Conservation (phyloP, 2,888 invertebrate genomes). For the Camptogramma bilineatum region DNA sequence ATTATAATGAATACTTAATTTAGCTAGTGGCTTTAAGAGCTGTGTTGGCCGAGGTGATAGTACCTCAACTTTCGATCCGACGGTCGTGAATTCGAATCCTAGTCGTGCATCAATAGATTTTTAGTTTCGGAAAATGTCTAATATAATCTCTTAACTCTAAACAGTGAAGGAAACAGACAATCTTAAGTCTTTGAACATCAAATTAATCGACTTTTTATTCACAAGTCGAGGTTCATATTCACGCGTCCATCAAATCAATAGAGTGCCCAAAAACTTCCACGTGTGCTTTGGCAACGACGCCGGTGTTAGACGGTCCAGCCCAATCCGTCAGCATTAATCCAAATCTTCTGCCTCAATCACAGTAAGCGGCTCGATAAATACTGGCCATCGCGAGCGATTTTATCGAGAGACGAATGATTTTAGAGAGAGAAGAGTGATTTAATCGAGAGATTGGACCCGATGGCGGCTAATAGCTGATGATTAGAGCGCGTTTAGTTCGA, state of each 20-base stretch:
- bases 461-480: conserved; percentile 35
- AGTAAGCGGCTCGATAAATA: conserved; percentile 73
- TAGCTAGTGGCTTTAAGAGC: too few species aligned
- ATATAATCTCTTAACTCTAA: too few species aligned
- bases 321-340: conserved; percentile 70
- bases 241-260: not conserved
- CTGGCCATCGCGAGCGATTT: conserved; percentile 59
- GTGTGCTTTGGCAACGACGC: conserved; percentile 3
- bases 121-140: too few species aligned
- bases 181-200: too few species aligned
- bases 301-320: conserved; percentile 46
- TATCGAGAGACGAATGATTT: conserved; percentile 56
- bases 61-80: too few species aligned
- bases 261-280: not conserved
- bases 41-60: too few species aligned
- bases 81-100: too few species aligned
- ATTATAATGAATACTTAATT: too few species aligned
- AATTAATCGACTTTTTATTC: not conserved
- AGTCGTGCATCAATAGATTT: too few species aligned
- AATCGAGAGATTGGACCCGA: conserved; percentile 29
- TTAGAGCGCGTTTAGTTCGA: conserved; percentile 23
- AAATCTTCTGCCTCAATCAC: conserved; percentile 70
- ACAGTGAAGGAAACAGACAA: too few species aligned
- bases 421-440: conserved; percentile 48
- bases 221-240: not conserved